These are phyloP conservation scores for Heliconius ethilla DNA, from an alignment of 2,888 invertebrate species.

Conservation along the genomic window DNA sequence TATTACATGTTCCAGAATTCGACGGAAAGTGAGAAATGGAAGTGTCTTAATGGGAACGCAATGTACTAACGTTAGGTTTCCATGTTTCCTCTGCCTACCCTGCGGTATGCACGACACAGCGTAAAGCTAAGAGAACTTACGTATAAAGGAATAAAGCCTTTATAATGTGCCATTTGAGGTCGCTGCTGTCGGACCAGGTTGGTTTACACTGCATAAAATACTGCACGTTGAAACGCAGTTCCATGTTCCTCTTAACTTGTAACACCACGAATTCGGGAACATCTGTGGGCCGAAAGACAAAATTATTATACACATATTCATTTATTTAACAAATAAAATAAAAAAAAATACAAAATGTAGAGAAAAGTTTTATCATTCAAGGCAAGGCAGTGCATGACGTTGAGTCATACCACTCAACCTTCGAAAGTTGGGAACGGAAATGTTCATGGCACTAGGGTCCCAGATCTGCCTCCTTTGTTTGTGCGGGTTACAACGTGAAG, in stretches of 20 bases:
- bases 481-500: no score
- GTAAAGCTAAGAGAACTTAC: constrained; percentile 60
- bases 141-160: constrained; percentile 89
- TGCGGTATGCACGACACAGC: no score
- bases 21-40: not conserved
- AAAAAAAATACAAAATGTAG: not conserved
- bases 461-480: no score
- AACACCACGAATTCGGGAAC: constrained; percentile 89
- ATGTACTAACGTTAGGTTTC: no score
- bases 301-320: not conserved
- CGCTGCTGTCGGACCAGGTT: constrained; percentile 86
- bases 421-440: no score
- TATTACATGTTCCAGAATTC: not conserved
- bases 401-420: no score
- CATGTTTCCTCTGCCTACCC: no score
- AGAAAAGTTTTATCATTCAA: no score
- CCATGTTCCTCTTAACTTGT: constrained; percentile 80
- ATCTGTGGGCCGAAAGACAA: constrained; percentile 74
- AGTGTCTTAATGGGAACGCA: no score
- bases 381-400: no score
- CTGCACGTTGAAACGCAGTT: constrained; percentile 79
- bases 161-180: constrained; percentile 86
- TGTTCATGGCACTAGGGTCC: no score
- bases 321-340: no score
- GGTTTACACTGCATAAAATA: constrained; percentile 87